These are phyloP conservation scores for Australoheros facetus DNA, from an alignment of 2,797 vertebrate species.

Conservation along the genomic window DNA sequence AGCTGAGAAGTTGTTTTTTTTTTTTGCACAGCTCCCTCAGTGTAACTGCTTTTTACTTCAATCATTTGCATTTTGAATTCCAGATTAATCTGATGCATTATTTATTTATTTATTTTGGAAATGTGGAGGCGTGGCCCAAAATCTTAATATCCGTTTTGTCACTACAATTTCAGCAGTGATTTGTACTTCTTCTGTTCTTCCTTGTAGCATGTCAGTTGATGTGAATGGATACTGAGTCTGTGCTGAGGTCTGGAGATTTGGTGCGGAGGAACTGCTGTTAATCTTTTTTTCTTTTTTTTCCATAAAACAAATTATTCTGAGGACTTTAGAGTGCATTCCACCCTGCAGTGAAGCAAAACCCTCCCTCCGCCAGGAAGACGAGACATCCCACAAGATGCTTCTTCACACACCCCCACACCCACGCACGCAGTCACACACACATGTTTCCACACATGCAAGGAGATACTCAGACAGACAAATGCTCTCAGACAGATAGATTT, in stretches of 20 bases:
- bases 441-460: conserved; percentile 4
- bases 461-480: conserved; percentile 63
- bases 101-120: not conserved
- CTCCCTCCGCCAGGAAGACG: conserved; percentile 22
- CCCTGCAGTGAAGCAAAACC: conserved; percentile 30
- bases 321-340: conserved; percentile 49
- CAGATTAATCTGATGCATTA: not conserved
- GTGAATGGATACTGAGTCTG: conserved; percentile 14
- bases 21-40: not conserved
- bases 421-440: conserved; percentile 10
- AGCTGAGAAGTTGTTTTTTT: not conserved
- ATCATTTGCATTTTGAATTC: not conserved
- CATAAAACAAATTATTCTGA: conserved; percentile 57
- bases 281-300: conserved; percentile 33
- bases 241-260: conserved; percentile 25
- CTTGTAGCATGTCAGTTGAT: not conserved
- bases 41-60: conserved; percentile 8
- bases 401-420: conserved; percentile 10
- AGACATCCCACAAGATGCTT: conserved; percentile 56
- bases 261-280: conserved; percentile 27
- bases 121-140: not conserved
- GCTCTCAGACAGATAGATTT: conserved; percentile 65
- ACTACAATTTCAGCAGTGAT: conserved; percentile 6
- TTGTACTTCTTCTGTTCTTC: not conserved
- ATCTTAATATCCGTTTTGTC: not conserved